These are phyloP conservation scores for Drosophila chauvacae DNA, from an alignment of 1,140 invertebrate genomes.

Conservation along the genomic window DNA sequence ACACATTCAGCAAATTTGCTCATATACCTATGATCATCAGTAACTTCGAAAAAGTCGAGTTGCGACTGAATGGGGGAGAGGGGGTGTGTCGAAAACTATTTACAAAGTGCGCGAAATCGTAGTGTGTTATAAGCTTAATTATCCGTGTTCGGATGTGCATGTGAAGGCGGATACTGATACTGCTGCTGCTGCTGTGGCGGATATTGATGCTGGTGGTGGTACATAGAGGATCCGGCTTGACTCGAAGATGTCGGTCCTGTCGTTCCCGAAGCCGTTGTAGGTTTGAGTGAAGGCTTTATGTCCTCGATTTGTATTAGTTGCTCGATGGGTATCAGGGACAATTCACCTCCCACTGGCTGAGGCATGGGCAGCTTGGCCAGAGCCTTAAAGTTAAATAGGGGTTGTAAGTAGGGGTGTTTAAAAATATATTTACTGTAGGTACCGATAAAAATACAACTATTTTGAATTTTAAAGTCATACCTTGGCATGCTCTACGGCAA, in stretches of 20 bases:
- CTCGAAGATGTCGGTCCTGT: conserved; percentile 53
- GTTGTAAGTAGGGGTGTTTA: not conserved
- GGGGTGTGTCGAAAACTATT: conserved; percentile 73
- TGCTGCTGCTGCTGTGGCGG: conserved; percentile 35
- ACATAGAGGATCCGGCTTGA: conserved; percentile 55
- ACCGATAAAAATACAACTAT: too few species aligned
- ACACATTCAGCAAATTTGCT: conserved; percentile 81
- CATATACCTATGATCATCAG: conserved; percentile 51
- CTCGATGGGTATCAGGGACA: conserved; percentile 92
- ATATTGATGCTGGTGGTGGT: conserved; percentile 48
- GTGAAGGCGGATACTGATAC: conserved; percentile 49
- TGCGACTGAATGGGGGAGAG: conserved; percentile 26
- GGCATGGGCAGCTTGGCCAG: conserved; percentile 78
- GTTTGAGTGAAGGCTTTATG: conserved; percentile 82
- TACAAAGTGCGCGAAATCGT: conserved; percentile 60
- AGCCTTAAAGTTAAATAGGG: conserved; percentile 41
- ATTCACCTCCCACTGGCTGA: conserved; percentile 88
- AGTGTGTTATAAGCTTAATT: conserved; percentile 43
- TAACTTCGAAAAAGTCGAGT: conserved; percentile 46
- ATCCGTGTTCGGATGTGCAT: conserved; percentile 54
- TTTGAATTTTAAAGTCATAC: too few species aligned
- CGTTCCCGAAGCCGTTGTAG: conserved; percentile 37
- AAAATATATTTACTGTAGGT: too few species aligned
- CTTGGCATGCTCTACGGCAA: conserved; percentile 84
- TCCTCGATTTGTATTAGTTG: conserved; percentile 89